Evolutionary conservation across 2,113 vertebrate species (phyloP), one percentile per base, ranked within the genome.

Genomic region (Vulpes vulpes): DNA sequence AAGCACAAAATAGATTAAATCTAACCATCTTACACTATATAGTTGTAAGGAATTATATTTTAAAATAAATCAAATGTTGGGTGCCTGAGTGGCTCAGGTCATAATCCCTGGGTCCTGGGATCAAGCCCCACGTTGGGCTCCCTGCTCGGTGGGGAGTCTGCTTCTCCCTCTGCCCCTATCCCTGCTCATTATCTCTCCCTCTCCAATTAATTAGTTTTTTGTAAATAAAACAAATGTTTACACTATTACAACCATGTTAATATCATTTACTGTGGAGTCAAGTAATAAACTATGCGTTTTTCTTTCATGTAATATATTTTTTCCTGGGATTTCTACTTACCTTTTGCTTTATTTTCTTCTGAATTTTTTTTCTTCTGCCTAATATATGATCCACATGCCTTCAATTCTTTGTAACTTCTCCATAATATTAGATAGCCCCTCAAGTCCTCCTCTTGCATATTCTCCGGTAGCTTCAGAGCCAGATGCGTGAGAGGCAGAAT

Each of bases 231-330:
- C 35, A 43, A 91, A 20, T 8, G 53, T 89, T 57, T 92, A 38
- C 23, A 80, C 22, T n/a, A 65, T 82, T 91, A 69, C 8, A 89
- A 67, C 57, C 80, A 73, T 74, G 71, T 74, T 87, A 59, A 32
- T 59, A 32, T 81, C 8, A 55, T 80, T 87, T 87, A 64, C 80
- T 43, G 14, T 84, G 49, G 53, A 82, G 19, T 65, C 4, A 55
- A 89, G 59, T 67, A 85, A 78, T 88, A 81, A 19, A n/a, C 3
- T 73, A 25, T 73, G 32, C 60, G 82, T 87, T 87, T 88, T 90
- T 38, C 78, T 94, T 85, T 71, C 35, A 64, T 76, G 14, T 89
- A 67, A 87, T 91, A 15, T 94, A 55, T 59, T 53, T 91, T 67
- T 78, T n/a, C n/a, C 74, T 81, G 20, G 8, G 57, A 55, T 53